phyloP scores from a whole-genome alignment of 2,888 invertebrate species.

The Cataglyphis rosenhaueri region DNA sequence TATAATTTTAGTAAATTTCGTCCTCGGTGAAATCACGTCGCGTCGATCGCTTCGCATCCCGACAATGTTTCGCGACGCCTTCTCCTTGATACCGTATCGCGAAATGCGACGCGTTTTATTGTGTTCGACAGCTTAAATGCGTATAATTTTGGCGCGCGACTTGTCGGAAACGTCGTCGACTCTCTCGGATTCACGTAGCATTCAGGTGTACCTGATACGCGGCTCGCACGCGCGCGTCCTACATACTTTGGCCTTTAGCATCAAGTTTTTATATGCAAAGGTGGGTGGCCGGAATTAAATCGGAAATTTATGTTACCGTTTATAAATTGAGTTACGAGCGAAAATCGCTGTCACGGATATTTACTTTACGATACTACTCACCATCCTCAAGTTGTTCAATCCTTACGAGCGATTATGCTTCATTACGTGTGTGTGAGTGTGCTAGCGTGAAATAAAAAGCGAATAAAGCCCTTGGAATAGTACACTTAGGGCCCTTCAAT shows the following conservation, averaged over 20 bases:
- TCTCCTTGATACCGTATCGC: constrained; percentile 41
- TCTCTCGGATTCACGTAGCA: constrained; percentile 43
- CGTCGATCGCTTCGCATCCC: constrained; percentile 23
- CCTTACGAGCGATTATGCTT: constrained; percentile 41
- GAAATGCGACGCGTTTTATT: constrained; percentile 49
- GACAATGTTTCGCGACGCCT: constrained; percentile 21
- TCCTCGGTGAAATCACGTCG: constrained; percentile 43
- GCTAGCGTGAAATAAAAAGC: constrained; percentile 68
- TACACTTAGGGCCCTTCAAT: constrained; percentile 72
- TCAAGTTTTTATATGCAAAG: constrained; percentile 38
- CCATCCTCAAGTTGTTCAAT: constrained; percentile 70
- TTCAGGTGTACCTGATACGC: constrained; percentile 38
- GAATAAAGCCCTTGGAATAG: constrained; percentile 74
- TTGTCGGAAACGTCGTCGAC: constrained; percentile 41
- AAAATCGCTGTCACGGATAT: constrained; percentile 31
- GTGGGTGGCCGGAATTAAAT: constrained; percentile 52
- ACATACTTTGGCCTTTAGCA: constrained; percentile 44
- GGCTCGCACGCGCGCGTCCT: constrained; percentile 38
- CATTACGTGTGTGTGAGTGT: neutral
- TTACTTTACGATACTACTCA: constrained; percentile 39
- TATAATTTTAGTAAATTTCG: constrained; percentile 53
- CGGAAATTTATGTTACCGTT: constrained; percentile 49
- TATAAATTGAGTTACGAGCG: constrained; percentile 49
- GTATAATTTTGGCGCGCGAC: constrained; percentile 51
- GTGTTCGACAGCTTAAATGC: constrained; percentile 51